These are phyloP conservation scores for Pterois miles DNA, from an alignment of 2,797 vertebrate genomes.

Conservation along the genomic window DNA sequence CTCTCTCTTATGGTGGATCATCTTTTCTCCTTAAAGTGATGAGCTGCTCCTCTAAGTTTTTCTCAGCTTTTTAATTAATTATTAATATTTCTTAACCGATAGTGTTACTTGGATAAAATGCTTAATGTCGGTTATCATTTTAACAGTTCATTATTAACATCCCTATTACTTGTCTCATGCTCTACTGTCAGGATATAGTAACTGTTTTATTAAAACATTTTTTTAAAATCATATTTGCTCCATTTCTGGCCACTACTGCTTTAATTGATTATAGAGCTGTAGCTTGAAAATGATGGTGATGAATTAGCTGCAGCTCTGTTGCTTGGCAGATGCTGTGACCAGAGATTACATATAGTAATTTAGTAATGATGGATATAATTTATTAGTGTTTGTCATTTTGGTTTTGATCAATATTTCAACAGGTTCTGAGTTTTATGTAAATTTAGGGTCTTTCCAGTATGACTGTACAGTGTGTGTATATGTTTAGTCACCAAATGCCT, in stretches of 20 bases:
- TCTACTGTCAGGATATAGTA: too few relatives aligned
- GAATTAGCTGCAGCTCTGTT: slow-evolving; percentile 34
- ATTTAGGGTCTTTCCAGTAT: not conserved
- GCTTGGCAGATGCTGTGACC: slow-evolving; percentile 13
- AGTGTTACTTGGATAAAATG: too few relatives aligned
- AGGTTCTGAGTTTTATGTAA: not conserved
- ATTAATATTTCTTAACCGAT: too few relatives aligned
- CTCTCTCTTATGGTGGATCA: too few relatives aligned
- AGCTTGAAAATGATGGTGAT: slow-evolving; percentile 29
- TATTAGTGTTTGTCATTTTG: not conserved
- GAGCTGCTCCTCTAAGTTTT: too few relatives aligned
- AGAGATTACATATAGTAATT: slow-evolving; percentile 16
- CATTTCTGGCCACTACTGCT: not conserved
- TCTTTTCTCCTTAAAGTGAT: too few relatives aligned
- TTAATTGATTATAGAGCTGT: slow-evolving; percentile 24
- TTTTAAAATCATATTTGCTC: too few relatives aligned
- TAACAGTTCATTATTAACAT: too few relatives aligned
- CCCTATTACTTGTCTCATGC: too few relatives aligned
- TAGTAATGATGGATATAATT: slow-evolving; percentile 1
- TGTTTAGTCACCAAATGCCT: not conserved
- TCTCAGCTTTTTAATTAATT: too few relatives aligned
- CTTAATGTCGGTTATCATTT: too few relatives aligned
- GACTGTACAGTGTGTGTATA: not conserved
- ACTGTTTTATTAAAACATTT: too few relatives aligned
- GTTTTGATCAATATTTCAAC: slow-evolving; percentile 13